Evolutionary conservation across 2,888 invertebrate species (phyloP), one percentile per base, ranked within the genome.

Genomic region (Hypomecis atomaria): DNA sequence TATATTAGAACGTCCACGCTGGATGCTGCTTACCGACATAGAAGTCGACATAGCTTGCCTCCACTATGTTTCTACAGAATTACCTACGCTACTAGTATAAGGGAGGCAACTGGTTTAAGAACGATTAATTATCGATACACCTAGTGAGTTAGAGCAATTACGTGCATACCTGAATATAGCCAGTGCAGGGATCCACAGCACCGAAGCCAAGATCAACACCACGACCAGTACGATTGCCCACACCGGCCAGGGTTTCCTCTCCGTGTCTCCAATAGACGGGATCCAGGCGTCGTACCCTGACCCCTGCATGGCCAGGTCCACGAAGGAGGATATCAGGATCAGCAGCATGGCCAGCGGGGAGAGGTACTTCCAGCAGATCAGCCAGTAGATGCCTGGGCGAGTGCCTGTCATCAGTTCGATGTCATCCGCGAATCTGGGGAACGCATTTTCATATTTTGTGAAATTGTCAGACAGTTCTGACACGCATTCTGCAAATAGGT

Each of bases 341-440:
- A 96, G 95, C 42, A 97, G 86, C 98, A 98, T 98, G 0, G 98
- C 97, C 63, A 96, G 81, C 0, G 98, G 98, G 1, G 98, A 97
- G 9, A 98, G 90, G 83, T 98, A 98, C 85, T 98, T 97, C 98
- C 98, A 99, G 87, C 98, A 98, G 73, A 98, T 95, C 81, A 97
- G 93, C 98, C 98, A 98, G 86, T 98, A 99, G 40, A 97, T 92
- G 0, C 96, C 96, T 0, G 98, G 98, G 34, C 97, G 94, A 52
- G 95, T 95, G 3, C 98, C 98, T 0, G 98, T 98, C 98, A 99
- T 99, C 87, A 97, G 94, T 87, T 98, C 97, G 69, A 98, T 98
- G 85, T 98, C 98, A 81, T 98, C 97, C 4, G 97, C 96, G 83
- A 98, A 98, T 88, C 97, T 97, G 80, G 5, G 84, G 58, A 36